Conservation (phyloP, 1,140 invertebrate species). For the Calliopsis andreniformis region DNA sequence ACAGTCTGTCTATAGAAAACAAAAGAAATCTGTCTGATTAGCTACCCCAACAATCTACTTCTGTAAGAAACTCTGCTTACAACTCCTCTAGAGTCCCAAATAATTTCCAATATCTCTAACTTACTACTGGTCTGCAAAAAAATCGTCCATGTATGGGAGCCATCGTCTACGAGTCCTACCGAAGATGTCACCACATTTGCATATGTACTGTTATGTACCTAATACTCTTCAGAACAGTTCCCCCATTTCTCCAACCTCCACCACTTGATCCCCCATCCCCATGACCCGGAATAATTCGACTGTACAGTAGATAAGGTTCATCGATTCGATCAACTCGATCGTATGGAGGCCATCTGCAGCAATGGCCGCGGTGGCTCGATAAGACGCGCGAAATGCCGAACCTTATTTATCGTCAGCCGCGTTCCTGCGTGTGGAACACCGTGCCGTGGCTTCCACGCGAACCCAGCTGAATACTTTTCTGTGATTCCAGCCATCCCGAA, state of each 20-base stretch:
- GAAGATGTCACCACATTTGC: no score
- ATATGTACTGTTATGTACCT: neutral
- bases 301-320: conserved; percentile 30
- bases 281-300: neutral
- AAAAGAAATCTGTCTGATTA: no score
- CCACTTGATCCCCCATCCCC: neutral
- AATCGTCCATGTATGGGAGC: no score
- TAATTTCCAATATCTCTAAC: no score
- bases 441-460: conserved; percentile 37
- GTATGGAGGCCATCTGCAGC: conserved; percentile 24
- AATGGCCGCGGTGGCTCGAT: conserved; percentile 26
- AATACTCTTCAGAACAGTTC: conserved; percentile 2
- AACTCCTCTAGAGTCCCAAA: no score
- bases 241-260: neutral
- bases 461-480: conserved; percentile 56
- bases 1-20: no score
- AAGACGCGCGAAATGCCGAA: conserved; percentile 65
- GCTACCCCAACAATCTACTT: no score
- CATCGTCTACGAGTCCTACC: no score
- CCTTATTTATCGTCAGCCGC: conserved; percentile 61
- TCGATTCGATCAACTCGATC: conserved; percentile 30
- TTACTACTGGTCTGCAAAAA: no score
- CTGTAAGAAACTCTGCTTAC: no score
- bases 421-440: conserved; percentile 40
- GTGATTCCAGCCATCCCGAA: conserved; percentile 51